phyloP scores from a whole-genome alignment of 35 echinoderm and acorn worm species.

The Anneissia japonica region DNA sequence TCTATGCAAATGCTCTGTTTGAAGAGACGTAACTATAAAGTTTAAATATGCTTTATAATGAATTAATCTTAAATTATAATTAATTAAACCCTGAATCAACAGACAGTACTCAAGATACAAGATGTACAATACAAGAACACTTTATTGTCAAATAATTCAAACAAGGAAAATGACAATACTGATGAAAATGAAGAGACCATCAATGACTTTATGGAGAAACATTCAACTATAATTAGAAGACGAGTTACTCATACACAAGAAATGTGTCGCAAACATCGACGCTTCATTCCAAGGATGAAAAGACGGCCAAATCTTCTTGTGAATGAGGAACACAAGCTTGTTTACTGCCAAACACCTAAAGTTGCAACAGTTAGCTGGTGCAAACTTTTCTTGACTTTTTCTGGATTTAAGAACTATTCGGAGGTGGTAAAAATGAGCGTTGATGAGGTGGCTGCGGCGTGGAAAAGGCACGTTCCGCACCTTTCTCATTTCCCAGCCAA shows the following conservation, averaged over 20 bases:
- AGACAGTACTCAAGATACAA: too few relatives aligned
- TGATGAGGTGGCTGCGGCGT: neutral
- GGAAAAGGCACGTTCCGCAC: neutral
- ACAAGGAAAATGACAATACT: too few relatives aligned
- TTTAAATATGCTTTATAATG: too few relatives aligned
- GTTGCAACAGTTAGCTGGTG: slow-evolving; percentile 50
- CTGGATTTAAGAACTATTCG: slow-evolving; percentile 5
- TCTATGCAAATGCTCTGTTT: too few relatives aligned
- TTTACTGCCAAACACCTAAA: slow-evolving; percentile 60
- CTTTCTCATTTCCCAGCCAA: neutral
- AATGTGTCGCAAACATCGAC: neutral
- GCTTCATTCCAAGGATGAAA: neutral
- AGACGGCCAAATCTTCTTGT: slow-evolving; percentile 11
- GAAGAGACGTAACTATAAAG: too few relatives aligned
- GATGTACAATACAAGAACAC: too few relatives aligned
- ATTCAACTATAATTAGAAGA: neutral
- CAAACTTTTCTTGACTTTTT: slow-evolving; percentile 24
- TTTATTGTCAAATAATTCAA: too few relatives aligned
- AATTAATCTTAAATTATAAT: too few relatives aligned
- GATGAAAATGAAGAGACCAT: too few relatives aligned
- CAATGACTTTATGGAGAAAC: neutral
- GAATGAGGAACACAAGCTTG: slow-evolving; percentile 42
- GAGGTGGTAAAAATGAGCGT: neutral
- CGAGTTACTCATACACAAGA: neutral
- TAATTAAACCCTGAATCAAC: too few relatives aligned